A percentile compares a stretch with the other conserved stretches of the same genome.
Conservation (phyloP, 2,888 invertebrate species). For the Dorcus hopei region DNA sequence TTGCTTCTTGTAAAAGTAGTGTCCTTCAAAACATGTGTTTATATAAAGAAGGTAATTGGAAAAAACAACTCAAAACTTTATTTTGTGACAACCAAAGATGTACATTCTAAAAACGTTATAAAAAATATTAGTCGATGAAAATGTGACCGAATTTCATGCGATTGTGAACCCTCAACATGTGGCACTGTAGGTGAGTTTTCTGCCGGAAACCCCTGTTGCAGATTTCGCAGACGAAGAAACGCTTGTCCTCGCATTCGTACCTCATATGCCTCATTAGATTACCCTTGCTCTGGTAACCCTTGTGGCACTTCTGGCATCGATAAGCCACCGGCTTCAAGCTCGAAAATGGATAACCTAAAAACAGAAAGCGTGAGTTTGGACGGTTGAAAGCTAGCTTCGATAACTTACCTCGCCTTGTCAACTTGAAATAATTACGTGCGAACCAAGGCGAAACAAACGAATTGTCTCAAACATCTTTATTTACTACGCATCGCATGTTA, state of each 20-base stretch:
- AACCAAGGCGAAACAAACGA: not conserved
- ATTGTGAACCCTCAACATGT: slow-evolving; percentile 20
- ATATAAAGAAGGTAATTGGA: too few species aligned
- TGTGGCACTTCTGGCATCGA: slow-evolving; percentile 61
- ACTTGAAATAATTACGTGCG: not conserved
- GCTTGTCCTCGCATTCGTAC: slow-evolving; percentile 48
- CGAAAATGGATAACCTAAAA: not conserved
- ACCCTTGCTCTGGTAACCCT: slow-evolving; percentile 67
- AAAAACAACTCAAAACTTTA: too few species aligned
- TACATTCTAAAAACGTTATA: too few species aligned
- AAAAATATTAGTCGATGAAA: too few species aligned
- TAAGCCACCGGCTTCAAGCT: not conserved
- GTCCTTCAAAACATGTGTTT: too few species aligned
- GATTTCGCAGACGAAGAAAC: slow-evolving; percentile 44
- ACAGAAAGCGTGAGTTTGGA: not conserved
- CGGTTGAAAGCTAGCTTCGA: too few species aligned
- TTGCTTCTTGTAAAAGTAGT: too few species aligned
- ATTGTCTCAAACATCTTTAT: not conserved
- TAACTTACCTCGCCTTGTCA: not conserved
- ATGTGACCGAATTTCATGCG: too few species aligned
- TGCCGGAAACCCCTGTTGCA: slow-evolving; percentile 46
- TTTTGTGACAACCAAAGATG: too few species aligned
- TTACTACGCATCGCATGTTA: too few species aligned
- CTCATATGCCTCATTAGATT: slow-evolving; percentile 63
- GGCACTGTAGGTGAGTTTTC: slow-evolving; percentile 44